Evolutionary conservation across 2,888 invertebrate species (phyloP), one percentile per base, ranked within the genome.

Genomic region (Drosophila silvestris): DNA sequence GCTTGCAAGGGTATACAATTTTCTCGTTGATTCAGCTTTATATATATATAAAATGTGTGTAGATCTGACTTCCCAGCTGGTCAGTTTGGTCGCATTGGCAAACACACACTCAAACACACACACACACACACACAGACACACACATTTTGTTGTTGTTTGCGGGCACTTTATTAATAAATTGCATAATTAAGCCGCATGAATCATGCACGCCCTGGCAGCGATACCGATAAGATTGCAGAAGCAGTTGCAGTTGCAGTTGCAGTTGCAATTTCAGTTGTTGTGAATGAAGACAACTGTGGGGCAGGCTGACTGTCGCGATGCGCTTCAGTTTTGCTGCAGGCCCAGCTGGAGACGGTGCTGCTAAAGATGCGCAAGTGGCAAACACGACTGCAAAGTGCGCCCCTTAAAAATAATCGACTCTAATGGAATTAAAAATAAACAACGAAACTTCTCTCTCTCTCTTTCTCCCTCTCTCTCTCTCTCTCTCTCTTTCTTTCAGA

Each of bases 121-220:
- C 39, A 19, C n/a, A 41, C n/a, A 0, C 9, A 4, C 9, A 10
- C 10, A n/a, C n/a, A 41, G 10, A n/a, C 7, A 37, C 7, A 3
- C 0, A 39, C 4, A 33, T 33, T 12, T 33, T 33, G 33, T 33
- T 33, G 12, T 33, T 33, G 54, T 28, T 56, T 56, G 53, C 35
- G 52, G 26, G 44, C 52, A 41, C 74, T 85, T 87, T 80, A 88
- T 87, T 88, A 87, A 83, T 88, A 88, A 87, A 84, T 85, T 83
- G 83, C 86, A 85, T 88, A 87, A 88, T 83, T 88, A 88, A 88
- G 74, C 57, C 66, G 57, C 70, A 72, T 82, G 79, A 81, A 58
- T 81, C 75, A 81, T 76, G 39, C 64, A 62, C 32, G 12, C 60
- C 33, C 39, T 28, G 44, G 51, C 56, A 58, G 22, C 63, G 62